phyloP scores from a whole-genome alignment of 2,113 vertebrate genomes.

The Rallus limicola region DNA sequence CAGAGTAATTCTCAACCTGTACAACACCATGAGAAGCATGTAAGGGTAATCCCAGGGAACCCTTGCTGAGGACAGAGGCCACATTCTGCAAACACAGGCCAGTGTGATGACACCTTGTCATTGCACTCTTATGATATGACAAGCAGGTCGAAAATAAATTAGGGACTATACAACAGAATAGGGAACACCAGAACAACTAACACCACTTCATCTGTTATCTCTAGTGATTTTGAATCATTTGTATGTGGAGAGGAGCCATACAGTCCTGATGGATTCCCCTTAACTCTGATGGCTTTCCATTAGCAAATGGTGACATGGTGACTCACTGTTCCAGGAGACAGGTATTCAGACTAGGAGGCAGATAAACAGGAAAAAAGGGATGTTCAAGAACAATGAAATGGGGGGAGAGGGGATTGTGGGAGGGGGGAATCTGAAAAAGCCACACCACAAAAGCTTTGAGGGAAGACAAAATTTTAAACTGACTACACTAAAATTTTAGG shows the following conservation, averaged over 20 bases:
- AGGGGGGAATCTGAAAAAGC: neutral
- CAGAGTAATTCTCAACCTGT: neutral
- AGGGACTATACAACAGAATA: neutral
- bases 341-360: neutral
- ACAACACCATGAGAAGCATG: neutral
- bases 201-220: neutral
- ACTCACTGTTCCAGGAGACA: neutral
- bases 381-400: neutral
- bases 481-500: neutral
- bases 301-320: neutral
- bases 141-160: neutral
- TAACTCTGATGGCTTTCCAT: neutral
- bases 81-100: neutral
- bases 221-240: neutral
- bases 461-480: fast-evolving
- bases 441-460: neutral
- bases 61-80: neutral
- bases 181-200: neutral
- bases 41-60: neutral
- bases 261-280: neutral
- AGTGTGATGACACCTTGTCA: neutral
- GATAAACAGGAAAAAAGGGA: neutral
- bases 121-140: neutral
- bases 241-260: neutral
- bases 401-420: too few relatives aligned